Evolutionary conservation across 2,113 vertebrate species (phyloP), one percentile per base, ranked within the genome.

Genomic region (Serinus canaria): DNA sequence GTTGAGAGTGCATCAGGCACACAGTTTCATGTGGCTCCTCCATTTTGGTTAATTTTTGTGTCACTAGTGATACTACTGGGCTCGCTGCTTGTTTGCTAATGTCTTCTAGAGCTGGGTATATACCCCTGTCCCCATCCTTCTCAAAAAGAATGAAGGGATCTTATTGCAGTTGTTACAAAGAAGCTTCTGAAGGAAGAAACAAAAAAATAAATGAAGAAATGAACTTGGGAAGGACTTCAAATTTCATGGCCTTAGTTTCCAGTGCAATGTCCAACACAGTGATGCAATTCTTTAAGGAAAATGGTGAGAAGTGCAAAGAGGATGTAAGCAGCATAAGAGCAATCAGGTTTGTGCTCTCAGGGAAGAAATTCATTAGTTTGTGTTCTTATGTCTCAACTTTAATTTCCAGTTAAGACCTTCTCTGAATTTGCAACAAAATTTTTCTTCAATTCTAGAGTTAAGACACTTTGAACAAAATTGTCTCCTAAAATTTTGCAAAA

Each of bases 221-320:
- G 2, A 87, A 79, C 13, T 7, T 47, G 20, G 47, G 11, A 15
- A 67, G 5, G 14, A 52, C 28, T 72, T 82, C 13, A 84, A 35
- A 44, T 37, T 59, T 47, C 11, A 4, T 49, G 63, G 8, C 30
- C 8, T 66, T 89, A 46, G 46, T 60, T 87, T 37, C n/a, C 25
- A 15, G 18, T 49, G 30, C 10, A 56, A n/a, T 66, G 73, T 69
- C 11, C 37, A 88, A 35, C 4, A 31, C 1, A 60, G 2, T 28
- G 33, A 56, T 60, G 39, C 13, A 55, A 5, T n/a, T 31, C 21
- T 58, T 3, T 41, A 74, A 66, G 25, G 18, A 77, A 90, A 63
- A 78, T 49, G 7, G 6, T 2, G 3, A 83, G 10, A 70, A 55
- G 0, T 75, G 16, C 0, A 0, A 39, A 63, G 25, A 74, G 39